Base-by-base conservation (phyloP, 2,888 invertebrate species). In the Odontomyia ornata region DNA sequence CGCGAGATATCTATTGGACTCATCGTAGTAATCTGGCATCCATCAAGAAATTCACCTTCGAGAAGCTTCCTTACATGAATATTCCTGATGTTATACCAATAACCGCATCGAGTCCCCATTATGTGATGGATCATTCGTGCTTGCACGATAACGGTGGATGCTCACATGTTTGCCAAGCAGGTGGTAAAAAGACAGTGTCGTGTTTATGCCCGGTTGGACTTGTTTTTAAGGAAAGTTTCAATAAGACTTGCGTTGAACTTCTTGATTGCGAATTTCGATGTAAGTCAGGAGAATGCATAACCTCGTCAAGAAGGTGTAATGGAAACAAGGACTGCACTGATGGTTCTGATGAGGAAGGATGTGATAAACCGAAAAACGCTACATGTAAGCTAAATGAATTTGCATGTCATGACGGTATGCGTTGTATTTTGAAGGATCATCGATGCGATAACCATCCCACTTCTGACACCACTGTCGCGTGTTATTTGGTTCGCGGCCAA, bases 141-240 rank as follows among this genome's bases (percentile, higher is more conserved):
- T 87, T 88, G 30, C 81, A 82, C 9, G 86, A 87, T 36, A 91
- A 91, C 79, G 91, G 91, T 52, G 90, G 90, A 0, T 95, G 95
- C 82, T 91, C 92, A 1, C 92, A 94, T 83, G 85, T 95, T 11
- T 95, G 95, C 82, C 89, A 93, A 1, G 89, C 91, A 77, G 83
- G 85, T 9, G 84, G 84, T 0, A 82, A 81, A 64, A 81, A 72
- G 27, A 57, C 77, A 0, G 87, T 86, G 80, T 84, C 84, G 4
- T 91, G 91, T 78, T 82, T 90, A 0, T 96, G 96, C 83, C 93
- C 95, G 0, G 85, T 90, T 0, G 92, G 93, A 0, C 88, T 91
- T 83, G 84, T 88, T 0, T 86, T 93, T 13, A 84, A 84, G 1
- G 84, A 87, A 79, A 82, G 83, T 0, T 81, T 83, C 0, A 89